Percentiles rank a stretch among this genome's conserved stretches.
These are phyloP conservation scores for Eristalis arbustorum DNA, from an alignment of 2,888 invertebrate species.

Conservation along the genomic window DNA sequence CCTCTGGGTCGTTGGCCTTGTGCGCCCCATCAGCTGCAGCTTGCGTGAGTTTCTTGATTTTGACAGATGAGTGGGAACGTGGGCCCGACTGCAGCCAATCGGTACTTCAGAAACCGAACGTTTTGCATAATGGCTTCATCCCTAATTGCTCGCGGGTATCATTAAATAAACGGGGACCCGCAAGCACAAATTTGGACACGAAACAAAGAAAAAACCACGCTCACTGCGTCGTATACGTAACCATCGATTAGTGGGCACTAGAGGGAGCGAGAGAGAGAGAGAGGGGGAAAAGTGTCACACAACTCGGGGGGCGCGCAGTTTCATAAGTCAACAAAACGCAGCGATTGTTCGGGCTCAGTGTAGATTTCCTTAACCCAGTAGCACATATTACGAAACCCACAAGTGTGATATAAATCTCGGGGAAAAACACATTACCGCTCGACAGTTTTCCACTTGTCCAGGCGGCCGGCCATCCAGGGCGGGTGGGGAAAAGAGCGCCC, in stretches of 20 bases:
- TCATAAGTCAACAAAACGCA: neutral
- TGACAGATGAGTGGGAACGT: neutral
- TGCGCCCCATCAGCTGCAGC: neutral
- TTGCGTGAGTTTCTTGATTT: neutral
- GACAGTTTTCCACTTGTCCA: conserved; percentile 13
- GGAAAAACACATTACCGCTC: conserved; percentile 22
- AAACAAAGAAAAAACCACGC: neutral
- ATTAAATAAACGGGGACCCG: neutral
- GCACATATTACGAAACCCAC: conserved; percentile 20
- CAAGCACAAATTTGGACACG: neutral
- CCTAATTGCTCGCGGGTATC: neutral
- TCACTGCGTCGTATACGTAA: conserved; percentile 23
- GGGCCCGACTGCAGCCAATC: neutral
- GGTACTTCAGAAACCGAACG: neutral
- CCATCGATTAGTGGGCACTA: conserved; percentile 14
- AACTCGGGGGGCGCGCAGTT: neutral
- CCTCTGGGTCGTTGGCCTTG: neutral
- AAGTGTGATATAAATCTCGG: neutral
- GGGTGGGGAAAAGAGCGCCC: neutral
- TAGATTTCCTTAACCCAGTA: conserved; percentile 5
- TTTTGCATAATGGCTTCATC: neutral
- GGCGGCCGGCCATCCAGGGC: neutral
- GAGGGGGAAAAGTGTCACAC: neutral
- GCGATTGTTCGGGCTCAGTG: neutral
- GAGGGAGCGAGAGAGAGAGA: too few relatives aligned